Evolutionary conservation across 1,140 invertebrate genomes (phyloP).

Genomic region (Propsilocerus akamusi): DNA sequence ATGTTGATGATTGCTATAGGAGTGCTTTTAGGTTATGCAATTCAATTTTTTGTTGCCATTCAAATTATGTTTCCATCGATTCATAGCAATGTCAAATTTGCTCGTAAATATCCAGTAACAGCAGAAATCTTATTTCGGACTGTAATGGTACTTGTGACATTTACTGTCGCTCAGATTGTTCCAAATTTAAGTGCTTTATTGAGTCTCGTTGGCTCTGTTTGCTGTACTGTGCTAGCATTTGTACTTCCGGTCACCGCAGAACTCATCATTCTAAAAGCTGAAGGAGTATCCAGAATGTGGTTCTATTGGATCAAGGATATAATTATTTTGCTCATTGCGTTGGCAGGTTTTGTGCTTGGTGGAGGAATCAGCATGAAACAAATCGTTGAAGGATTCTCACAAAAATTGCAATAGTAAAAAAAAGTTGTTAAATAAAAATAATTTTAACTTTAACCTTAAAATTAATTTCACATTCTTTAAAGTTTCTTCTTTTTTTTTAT

Average conservation of each 20-base stretch:
- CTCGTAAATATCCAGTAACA: conserved; percentile 29
- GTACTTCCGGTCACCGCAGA: conserved; percentile 80
- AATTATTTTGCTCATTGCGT: conserved; percentile 43
- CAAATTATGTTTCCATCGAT: conserved; percentile 40
- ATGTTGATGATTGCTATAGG: conserved; percentile 51
- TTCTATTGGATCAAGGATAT: conserved; percentile 36
- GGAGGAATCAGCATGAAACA: no score
- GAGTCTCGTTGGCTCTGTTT: conserved; percentile 74
- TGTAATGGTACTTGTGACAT: conserved; percentile 47
- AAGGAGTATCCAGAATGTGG: conserved; percentile 22
- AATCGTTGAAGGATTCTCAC: conserved; percentile 45
- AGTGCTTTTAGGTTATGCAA: conserved; percentile 59
- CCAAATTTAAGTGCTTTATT: conserved; percentile 75
- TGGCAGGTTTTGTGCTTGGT: conserved; percentile 50
- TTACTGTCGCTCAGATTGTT: conserved; percentile 59
- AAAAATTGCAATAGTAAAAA: conserved; percentile 16
- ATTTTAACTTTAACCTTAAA: neutral
- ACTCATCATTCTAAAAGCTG: conserved; percentile 36
- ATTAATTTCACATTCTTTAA: neutral
- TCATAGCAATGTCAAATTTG: conserved; percentile 24
- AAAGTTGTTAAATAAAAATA: neutral
- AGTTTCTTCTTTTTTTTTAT: neutral
- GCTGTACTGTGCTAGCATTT: conserved; percentile 68
- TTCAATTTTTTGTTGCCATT: conserved; percentile 73
- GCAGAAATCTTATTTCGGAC: conserved; percentile 39